Conservation (phyloP, 2,113 vertebrate species). For the Thinocorus orbignyianus region DNA sequence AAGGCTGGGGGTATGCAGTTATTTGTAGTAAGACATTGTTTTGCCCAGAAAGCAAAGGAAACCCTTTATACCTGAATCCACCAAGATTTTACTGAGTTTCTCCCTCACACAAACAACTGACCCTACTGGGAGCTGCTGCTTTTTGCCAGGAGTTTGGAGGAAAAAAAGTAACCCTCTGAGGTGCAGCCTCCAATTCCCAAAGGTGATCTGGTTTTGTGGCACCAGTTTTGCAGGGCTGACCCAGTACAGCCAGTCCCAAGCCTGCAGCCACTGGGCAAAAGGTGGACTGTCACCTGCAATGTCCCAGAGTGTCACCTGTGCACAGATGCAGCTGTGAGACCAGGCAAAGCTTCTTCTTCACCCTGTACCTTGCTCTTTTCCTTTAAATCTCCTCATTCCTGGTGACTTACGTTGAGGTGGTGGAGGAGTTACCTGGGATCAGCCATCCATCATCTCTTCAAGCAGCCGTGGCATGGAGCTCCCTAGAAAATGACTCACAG, state of each 20-base stretch:
- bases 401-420: rapidly evolving
- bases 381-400: neutral
- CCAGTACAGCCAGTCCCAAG: neutral
- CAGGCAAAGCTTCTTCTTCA: neutral
- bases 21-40: neutral
- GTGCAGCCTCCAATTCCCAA: neutral
- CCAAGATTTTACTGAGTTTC: neutral
- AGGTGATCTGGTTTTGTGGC: neutral
- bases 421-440: neutral
- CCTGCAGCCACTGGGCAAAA: neutral
- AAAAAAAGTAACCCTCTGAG: neutral
- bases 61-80: neutral
- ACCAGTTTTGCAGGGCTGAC: neutral
- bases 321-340: neutral
- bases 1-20: neutral
- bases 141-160: neutral
- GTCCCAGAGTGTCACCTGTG: neutral
- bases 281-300: neutral
- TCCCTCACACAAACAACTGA: neutral
- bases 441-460: neutral
- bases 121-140: neutral
- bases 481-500: neutral
- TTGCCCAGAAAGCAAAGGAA: neutral
- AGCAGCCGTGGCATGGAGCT: neutral
- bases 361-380: neutral